Conservation (phyloP, 1,140 invertebrate species). For the Agraylea sexmaculata region DNA sequence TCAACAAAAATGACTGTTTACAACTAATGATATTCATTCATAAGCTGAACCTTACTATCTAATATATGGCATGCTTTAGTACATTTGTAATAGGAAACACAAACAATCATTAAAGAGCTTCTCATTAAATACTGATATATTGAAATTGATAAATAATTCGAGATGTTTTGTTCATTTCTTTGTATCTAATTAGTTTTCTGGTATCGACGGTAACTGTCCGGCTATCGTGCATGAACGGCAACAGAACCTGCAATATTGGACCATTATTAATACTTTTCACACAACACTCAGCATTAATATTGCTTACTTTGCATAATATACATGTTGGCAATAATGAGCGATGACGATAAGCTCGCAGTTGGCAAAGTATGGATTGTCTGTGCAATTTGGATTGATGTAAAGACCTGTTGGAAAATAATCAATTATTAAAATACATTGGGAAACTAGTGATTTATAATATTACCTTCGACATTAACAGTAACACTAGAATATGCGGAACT, state of each 20-base stretch:
- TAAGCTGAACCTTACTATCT: no score
- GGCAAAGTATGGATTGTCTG: conserved; percentile 79
- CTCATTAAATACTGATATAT: not conserved
- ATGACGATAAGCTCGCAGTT: conserved; percentile 78
- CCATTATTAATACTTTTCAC: not conserved
- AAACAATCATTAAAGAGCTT: no score
- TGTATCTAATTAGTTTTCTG: not conserved
- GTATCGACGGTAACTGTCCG: conserved; percentile 49
- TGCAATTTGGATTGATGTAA: conserved; percentile 64
- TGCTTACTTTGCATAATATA: conserved; percentile 65
- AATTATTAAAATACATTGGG: not conserved
- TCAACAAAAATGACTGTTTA: no score
- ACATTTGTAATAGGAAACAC: no score
- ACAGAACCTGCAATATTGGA: conserved; percentile 52
- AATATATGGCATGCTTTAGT: no score
- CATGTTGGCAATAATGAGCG: conserved; percentile 70
- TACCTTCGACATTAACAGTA: conserved; percentile 59
- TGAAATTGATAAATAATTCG: not conserved
- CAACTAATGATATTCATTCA: no score
- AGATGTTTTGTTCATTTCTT: conserved; percentile 1
- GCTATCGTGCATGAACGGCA: conserved; percentile 81
- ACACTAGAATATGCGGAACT: conserved; percentile 48
- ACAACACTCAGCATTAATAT: no score
- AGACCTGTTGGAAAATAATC: conserved; percentile 41
- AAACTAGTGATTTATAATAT: conserved; percentile 13